Conservation (phyloP, 2,113 vertebrate species). For the Camelus bactrianus region DNA sequence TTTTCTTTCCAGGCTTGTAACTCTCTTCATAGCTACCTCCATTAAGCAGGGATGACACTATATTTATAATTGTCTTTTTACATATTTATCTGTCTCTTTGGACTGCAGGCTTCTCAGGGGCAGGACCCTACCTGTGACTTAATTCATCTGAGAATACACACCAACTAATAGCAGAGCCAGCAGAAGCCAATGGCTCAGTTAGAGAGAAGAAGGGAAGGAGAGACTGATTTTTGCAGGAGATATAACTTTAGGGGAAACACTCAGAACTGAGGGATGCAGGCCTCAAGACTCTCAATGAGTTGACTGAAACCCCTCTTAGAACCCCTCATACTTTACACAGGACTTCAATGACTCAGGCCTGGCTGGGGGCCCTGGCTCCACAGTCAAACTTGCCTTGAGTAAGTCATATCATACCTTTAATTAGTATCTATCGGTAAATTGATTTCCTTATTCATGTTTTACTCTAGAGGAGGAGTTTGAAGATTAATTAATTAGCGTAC, state of each 20-base stretch:
- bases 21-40: neutral
- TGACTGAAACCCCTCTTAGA: neutral
- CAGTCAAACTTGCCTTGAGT: neutral
- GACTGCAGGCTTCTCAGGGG: neutral
- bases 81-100: neutral
- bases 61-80: neutral
- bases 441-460: slow-evolving; percentile 53
- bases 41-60: neutral
- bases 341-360: fast-evolving
- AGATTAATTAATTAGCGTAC: slow-evolving; percentile 73
- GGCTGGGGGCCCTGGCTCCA: neutral
- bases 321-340: neutral
- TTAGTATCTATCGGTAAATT: slow-evolving; percentile 45
- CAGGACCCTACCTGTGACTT: neutral
- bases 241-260: neutral
- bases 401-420: neutral
- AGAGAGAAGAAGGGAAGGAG: neutral
- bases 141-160: neutral
- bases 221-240: neutral
- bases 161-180: neutral
- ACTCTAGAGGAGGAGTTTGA: neutral
- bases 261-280: neutral
- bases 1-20: neutral
- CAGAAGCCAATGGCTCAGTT: neutral
- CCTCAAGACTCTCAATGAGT: neutral